Base-by-base conservation (phyloP, 2,797 vertebrate genomes). In the Onychomys arenicola region DNA sequence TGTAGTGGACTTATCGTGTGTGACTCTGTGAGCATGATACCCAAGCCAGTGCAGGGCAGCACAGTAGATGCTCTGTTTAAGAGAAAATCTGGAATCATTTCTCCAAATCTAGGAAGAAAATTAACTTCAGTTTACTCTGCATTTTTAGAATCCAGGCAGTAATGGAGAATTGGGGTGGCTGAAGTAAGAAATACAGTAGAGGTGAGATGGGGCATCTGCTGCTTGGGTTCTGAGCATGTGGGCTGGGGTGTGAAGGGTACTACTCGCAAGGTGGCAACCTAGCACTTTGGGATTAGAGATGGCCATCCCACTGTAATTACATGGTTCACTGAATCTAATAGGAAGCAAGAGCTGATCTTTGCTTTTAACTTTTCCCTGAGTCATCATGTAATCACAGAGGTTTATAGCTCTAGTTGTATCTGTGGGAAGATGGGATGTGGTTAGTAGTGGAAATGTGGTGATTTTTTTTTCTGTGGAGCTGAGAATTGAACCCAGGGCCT, bases 241-340 rank as follows among this genome's bases (percentile, higher is more conserved):
- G 71, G 23, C 7, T 82, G 65, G 73, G 8, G 13, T 88, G 67
- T 94, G 77, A 91, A 61, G 77, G 89, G 69, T 5, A 2, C 75
- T 27, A 0, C 0, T 17, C 19, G 93, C 71, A 55, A 89, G 84
- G 71, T 81, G 52, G 77, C 91, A n/a, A 93, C 73, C 65, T 2
- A 1, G 65, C 43, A 23, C 63, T 65, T 76, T 89, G 69, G 78
- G 90, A 80, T 86, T 82, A 90, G 43, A 94, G 27, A 40, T 77
- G 81, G 34, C 69, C 80, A 7, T 93, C 87, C 46, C 10, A 17
- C n/a, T 57, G 86, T 55, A 93, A 94, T 90, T 96, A 94, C 63
- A 55, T 97, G 96, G 91, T 86, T 93, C 89, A 96, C 87, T 96
- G 96, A 49, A 71, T 95, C 84, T 80, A 78, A 90, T 46, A 40